Evolutionary conservation across 1,140 invertebrate genomes (phyloP), one percentile per base, ranked within the genome.

Genomic region (Samia ricini): DNA sequence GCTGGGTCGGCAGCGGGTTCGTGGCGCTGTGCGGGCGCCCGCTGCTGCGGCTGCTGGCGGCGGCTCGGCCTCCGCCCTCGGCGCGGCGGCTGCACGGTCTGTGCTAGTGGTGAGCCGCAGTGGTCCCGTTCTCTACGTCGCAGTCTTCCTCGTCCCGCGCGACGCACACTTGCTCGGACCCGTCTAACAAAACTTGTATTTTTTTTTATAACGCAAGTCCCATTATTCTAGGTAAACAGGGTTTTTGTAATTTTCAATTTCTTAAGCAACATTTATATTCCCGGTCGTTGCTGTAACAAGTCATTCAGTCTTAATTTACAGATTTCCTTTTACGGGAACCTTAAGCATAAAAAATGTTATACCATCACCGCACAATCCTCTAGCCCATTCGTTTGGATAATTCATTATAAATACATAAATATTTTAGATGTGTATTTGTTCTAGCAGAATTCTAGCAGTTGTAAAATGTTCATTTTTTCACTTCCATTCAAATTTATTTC

Each of bases 11-110:
- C 68, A 77, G 71, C 68, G 85, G 74, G 61, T 73, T 76, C 71
- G 85, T 71, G 75, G 85, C 77, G 56, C 73, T 89, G 67, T 88
- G 80, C 61, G 81, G 80, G 5, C 80, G 85, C 2, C 87, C 88
- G 56, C 64, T 81, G 64, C 72, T 81, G 71, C 74, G 78, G 21
- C 79, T 83, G 74, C 80, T 82, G 68, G 79, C 77, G 51, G 81
- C 76, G 49, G 80, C 77, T 64, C 77, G 79, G 49, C 82, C 77
- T 54, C 64, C 82, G 56, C 76, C 79, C 24, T 61, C 72, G 42
- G 71, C 77, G 58, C 77, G 81, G 12, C 83, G 83, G 23, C 76
- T 85, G 68, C 85, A 84, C 72, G 83, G 78, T 5, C 72, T 88
- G 54, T 88, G 85, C 79, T 88, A 87, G 68, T 65, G 61, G 54